These are phyloP conservation scores for Ericerus pela DNA, from an alignment of 1,140 invertebrate genomes.

Conservation along the genomic window DNA sequence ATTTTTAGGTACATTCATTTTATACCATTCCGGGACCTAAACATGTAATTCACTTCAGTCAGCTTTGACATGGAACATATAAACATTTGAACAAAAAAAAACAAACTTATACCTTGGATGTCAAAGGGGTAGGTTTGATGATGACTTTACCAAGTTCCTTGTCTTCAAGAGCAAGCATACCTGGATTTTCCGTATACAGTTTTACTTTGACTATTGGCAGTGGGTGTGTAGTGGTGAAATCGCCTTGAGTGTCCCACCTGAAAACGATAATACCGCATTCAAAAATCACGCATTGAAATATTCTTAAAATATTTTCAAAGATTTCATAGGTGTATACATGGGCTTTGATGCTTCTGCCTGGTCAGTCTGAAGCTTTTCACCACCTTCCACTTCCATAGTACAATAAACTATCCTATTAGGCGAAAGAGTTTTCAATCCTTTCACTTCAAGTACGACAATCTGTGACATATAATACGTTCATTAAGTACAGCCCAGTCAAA, in stretches of 20 bases:
- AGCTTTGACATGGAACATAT: too few relatives aligned
- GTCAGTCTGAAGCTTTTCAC: conserved; percentile 97
- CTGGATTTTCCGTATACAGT: conserved; percentile 93
- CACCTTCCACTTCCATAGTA: conserved; percentile 98
- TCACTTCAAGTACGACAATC: conserved; percentile 97
- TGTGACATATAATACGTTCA: conserved; percentile 39
- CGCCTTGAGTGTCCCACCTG: conserved; percentile 94
- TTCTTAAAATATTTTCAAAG: too few relatives aligned
- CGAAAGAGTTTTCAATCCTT: conserved; percentile 88
- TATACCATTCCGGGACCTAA: conserved; percentile 89
- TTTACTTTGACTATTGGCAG: conserved; percentile 93
- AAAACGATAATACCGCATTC: conserved; percentile 15
- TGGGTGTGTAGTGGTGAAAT: conserved; percentile 94
- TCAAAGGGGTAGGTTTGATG: conserved; percentile 76
- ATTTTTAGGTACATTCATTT: conserved; percentile 90
- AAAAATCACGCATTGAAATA: neutral
- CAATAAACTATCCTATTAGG: conserved; percentile 98
- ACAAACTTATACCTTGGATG: conserved; percentile 50
- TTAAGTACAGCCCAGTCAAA: neutral
- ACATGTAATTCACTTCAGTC: conserved; percentile 20
- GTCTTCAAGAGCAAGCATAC: conserved; percentile 93
- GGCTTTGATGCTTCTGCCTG: conserved; percentile 98
- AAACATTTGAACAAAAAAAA: too few relatives aligned
- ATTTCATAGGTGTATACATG: too few relatives aligned
- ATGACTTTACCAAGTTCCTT: conserved; percentile 95